phyloP scores from a whole-genome alignment of 2,797 vertebrate species.

The Periophthalmus magnuspinnatus region DNA sequence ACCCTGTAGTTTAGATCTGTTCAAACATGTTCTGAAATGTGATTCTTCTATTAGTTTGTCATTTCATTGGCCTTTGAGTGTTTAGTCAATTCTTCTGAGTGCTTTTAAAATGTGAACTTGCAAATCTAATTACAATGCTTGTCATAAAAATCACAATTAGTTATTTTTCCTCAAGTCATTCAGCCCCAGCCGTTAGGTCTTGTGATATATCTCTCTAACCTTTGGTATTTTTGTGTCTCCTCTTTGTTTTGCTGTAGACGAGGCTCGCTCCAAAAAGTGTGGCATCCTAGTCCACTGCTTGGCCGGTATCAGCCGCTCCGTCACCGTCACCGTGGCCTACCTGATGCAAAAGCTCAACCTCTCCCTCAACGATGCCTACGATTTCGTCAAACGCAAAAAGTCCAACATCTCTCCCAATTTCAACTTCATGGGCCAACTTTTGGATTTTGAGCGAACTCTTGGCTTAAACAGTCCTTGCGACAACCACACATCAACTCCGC shows the following conservation, averaged over 20 bases:
- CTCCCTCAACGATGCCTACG: constrained; percentile 94
- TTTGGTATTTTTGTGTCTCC: not conserved
- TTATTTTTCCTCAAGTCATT: no score
- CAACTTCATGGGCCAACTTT: constrained; percentile 97
- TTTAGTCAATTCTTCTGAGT: no score
- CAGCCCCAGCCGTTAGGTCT: no score
- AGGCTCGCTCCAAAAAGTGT: constrained; percentile 91
- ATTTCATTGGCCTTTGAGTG: no score
- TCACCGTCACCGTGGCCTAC: constrained; percentile 95
- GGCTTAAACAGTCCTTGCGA: constrained; percentile 91
- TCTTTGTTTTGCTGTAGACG: constrained; percentile 74
- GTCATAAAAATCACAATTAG: no score
- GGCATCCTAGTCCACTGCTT: constrained; percentile 93
- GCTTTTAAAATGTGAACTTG: no score
- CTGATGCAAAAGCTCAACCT: constrained; percentile 96
- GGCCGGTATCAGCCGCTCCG: constrained; percentile 94
- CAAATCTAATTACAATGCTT: no score
- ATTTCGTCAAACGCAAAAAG: constrained; percentile 97
- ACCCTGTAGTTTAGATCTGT: no score
- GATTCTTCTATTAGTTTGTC: no score
- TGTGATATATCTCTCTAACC: not conserved
- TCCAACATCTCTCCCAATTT: constrained; percentile 98
- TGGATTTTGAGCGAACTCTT: constrained; percentile 95
- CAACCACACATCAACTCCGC: constrained; percentile 69
- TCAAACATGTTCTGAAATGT: no score